These are phyloP conservation scores for Cranoglanis bouderius DNA, from an alignment of 2,113 vertebrate genomes.

Conservation along the genomic window DNA sequence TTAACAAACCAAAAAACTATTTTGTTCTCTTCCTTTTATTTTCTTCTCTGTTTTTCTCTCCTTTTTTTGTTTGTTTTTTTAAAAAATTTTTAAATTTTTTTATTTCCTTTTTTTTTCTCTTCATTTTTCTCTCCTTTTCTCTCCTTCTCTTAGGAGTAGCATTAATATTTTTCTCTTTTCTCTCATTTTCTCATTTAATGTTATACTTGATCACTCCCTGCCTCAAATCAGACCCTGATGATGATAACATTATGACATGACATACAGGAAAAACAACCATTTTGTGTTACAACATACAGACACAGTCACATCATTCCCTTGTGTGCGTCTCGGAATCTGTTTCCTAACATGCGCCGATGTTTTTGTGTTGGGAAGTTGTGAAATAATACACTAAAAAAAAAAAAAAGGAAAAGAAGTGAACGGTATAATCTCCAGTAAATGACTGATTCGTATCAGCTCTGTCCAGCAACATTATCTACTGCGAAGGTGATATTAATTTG, in stretches of 20 bases:
- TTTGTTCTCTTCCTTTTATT: too few species aligned
- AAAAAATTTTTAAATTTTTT: too few species aligned
- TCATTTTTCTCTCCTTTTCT: not conserved
- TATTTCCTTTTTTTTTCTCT: too few species aligned
- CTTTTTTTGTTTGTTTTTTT: too few species aligned
- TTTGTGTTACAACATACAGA: not conserved
- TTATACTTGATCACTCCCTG: not conserved
- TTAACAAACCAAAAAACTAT: too few species aligned
- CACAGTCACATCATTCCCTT: not conserved
- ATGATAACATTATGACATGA: not conserved
- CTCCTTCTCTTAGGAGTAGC: not conserved
- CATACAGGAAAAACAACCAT: too few species aligned
- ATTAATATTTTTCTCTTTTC: not conserved
- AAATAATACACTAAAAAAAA: not conserved
- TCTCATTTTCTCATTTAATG: not conserved
- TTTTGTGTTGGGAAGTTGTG: not conserved
- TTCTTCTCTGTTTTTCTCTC: not conserved
- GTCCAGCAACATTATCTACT: constrained; percentile 2
- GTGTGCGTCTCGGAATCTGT: not conserved
- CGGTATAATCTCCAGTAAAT: not conserved
- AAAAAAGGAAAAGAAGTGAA: not conserved
- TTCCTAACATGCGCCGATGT: not conserved
- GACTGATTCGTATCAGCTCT: not conserved
- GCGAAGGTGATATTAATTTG: not conserved
- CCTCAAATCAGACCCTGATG: not conserved